Evolutionary conservation across 2,797 vertebrate species (phyloP), one percentile per base, ranked within the genome.

Genomic region (Clarias fuscus): DNA sequence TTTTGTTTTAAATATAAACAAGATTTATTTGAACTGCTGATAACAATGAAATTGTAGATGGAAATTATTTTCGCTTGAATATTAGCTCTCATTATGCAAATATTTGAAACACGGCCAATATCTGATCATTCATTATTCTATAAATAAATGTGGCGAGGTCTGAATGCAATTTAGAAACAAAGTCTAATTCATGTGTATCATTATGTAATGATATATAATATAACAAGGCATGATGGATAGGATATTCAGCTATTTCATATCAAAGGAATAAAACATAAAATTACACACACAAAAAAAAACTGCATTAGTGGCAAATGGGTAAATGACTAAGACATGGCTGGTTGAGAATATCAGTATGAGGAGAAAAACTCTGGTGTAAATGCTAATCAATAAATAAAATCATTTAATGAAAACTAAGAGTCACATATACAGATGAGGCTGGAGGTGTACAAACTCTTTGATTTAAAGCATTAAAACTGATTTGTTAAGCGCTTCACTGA

Each of bases 51-150:
- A 33, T 40, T 17, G 58, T 79, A 62, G 22, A 40, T 24, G 48
- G 6, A 7, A 24, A 62, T 24, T 79, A 7, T 40, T 40, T 62
- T 65, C n/a, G 61, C 61, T 43, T 65, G 24, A 48, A 64, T 80
- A 48, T 48, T 43, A 64, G n/a, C 78, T 40, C 33, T 65, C 22
- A 40, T 79, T 79, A 84, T 82, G 84, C 87, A 88, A 88, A 88
- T 84, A 15, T 82, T 58, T 40, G 67, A 86, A 72, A 70, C 64
- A 80, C 84, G 22, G 72, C 24, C 85, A 82, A 84, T 84, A 73
- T 85, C 71, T 86, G 83, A 82, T 88, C 76, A 78, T 88, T 88
- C 85, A 88, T 90, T 88, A 67, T 43, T 27, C 70, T 84, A 72
- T 89, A 89, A 89, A 79, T 40, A 64, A 88, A 86, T 72, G 84